Conservation (phyloP, 2,888 invertebrate species). For the Gymnocheta viridis region DNA sequence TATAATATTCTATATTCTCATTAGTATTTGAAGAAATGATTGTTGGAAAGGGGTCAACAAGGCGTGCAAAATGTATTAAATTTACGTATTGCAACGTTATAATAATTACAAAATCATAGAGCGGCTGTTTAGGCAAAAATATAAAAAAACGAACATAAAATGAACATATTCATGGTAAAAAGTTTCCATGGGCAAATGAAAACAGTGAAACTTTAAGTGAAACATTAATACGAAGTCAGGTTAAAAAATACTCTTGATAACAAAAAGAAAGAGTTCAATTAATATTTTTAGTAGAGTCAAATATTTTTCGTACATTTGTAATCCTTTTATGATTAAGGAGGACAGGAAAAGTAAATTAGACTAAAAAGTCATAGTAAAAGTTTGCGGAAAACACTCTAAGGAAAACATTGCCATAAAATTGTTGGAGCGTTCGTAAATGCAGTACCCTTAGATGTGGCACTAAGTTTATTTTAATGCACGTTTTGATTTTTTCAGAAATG, state of each 20-base stretch:
- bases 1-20: neutral
- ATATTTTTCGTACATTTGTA: too few relatives aligned
- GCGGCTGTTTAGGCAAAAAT: constrained; percentile 25
- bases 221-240: constrained; percentile 31
- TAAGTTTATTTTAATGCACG: too few relatives aligned
- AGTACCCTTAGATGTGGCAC: too few relatives aligned
- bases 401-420: too few relatives aligned
- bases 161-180: constrained; percentile 63
- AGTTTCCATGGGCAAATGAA: constrained; percentile 36
- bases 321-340: too few relatives aligned
- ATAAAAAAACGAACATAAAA: constrained; percentile 56
- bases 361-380: too few relatives aligned
- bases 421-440: too few relatives aligned
- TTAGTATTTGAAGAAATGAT: neutral
- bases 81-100: constrained; percentile 19
- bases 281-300: too few relatives aligned
- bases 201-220: constrained; percentile 22
- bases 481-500: too few relatives aligned
- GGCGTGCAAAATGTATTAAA: neutral
- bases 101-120: constrained; percentile 47
- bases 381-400: too few relatives aligned
- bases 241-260: neutral
- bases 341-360: too few relatives aligned
- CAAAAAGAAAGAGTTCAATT: too few relatives aligned
- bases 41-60: neutral